A percentile compares a stretch with the other conserved stretches of the same genome.
Conservation (phyloP, 2,797 vertebrate genomes). For the Clarias fuscus region DNA sequence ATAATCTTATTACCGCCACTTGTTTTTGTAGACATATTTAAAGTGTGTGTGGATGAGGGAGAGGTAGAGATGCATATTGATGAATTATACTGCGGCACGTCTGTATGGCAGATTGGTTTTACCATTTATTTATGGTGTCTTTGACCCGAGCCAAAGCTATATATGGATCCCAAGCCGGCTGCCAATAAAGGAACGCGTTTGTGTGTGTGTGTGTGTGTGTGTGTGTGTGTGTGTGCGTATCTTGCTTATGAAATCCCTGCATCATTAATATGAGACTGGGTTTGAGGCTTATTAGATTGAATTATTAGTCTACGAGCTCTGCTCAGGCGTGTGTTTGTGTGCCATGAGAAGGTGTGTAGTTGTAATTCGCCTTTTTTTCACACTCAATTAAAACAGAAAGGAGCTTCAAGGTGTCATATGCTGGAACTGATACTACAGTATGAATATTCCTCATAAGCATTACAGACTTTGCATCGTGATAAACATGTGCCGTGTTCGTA, state of each 20-base stretch:
- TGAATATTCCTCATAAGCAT: background rate
- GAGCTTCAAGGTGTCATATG: background rate
- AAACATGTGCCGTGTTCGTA: background rate
- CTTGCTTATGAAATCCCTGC: slow-evolving; percentile 16
- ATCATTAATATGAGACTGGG: background rate
- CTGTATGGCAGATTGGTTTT: slow-evolving; percentile 69
- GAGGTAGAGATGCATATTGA: slow-evolving; percentile 65
- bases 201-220: slow-evolving; percentile 19
- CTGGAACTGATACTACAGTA: background rate
- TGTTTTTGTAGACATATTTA: slow-evolving; percentile 23
- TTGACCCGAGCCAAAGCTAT: slow-evolving; percentile 76
- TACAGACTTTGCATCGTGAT: background rate
- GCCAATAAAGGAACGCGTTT: slow-evolving; percentile 65
- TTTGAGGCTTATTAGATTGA: slow-evolving; percentile 31
- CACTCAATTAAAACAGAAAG: slow-evolving; percentile 34
- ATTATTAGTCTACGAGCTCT: slow-evolving; percentile 22
- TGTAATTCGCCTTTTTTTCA: slow-evolving; percentile 40
- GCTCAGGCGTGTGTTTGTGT: background rate
- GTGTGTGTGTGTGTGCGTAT: slow-evolving; percentile 1
- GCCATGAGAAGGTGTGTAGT: slow-evolving; percentile 29
- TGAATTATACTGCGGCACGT: slow-evolving; percentile 77
- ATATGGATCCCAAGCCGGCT: slow-evolving; percentile 72
- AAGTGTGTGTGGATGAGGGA: slow-evolving; percentile 28
- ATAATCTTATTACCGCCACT: slow-evolving; percentile 31
- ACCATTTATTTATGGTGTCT: slow-evolving; percentile 87